Evolutionary conservation across 2,888 invertebrate species (phyloP), one percentile per base, ranked within the genome.

Genomic region (Charanyca ferruginea): DNA sequence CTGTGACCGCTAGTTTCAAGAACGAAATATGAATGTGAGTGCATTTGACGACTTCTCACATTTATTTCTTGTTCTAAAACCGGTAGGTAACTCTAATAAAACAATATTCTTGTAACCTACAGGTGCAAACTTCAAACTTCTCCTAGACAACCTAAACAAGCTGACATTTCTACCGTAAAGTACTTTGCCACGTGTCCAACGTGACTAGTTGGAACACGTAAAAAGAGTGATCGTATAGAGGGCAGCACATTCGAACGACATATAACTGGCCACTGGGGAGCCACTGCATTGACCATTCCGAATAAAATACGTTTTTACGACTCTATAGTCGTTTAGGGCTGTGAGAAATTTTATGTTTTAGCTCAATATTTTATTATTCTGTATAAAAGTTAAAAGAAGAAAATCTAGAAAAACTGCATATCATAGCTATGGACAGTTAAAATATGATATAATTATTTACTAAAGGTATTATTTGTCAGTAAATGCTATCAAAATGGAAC

Each of bases 241-340:
- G 78, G 79, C 70, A 79, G 80, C 80, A 78, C 83, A 80, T 84
- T 73, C 68, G 67, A 77, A 77, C 80, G 84, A 80, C 80, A 76
- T 64, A 75, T 80, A 89, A 91, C 87, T 83, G 84, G 83, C 65
- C 91, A 64, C 88, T 18, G 58, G 90, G 88, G 91, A 84, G 79
- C 85, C 77, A 85, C 87, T 81, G 80, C 82, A 82, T 79, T 83
- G 88, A 85, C 90, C 88, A 81, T 84, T 80, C 83, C 81, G 85
- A 83, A 90, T 89, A 91, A 91, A 90, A 90, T 86, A 89, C 88
- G 81, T 86, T 81, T 89, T 90, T 88, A 89, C 89, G 87, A 88
- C 81, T 79, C 59, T 49, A 52, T 69, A 47, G 66, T 28, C 47
- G 57, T 32, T 28, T 73, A 82, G 84, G 82, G 82, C n/a, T 82